Evolutionary conservation across 37 sponge, comb jelly and placozoan genomes (phyloP), one percentile per base, ranked within the genome.

Genomic region (Bolinopsis microptera): DNA sequence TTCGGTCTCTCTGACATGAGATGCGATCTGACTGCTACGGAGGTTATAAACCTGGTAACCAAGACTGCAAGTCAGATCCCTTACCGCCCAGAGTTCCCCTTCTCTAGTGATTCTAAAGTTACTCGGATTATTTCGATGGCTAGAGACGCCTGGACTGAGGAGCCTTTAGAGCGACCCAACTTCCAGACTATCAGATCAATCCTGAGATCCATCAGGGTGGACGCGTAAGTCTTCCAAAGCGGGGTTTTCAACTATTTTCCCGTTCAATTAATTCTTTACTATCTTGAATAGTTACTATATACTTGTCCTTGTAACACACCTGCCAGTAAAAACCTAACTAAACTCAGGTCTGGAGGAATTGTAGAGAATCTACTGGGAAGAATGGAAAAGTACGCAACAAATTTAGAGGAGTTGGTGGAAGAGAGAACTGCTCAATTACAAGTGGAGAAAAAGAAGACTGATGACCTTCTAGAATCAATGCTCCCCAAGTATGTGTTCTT

Each of bases 381-480:
- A 2, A 86, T 86, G 90, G 90, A 86, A 61, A 86, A 86, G 30
- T 86, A 86, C 68, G 90, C 90, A 24, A 86, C 90, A 27, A 86
- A 86, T 34, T 40, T 86, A 61, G 90, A 86, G 90, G 90, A 86
- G 68, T 27, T 86, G 1, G 90, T 86, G n/a, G 90, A 86, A 16
- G 90, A 86, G 68, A 86, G 90, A 41, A 86, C 90, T 36, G 90
- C 90, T 41, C 90, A 93, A 27, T 94, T 98, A 86, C 96, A 96
- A 92, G 94, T 94, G 9, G 96, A 97, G 93, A 98, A 98, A 94
- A 69, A 69, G 83, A 80, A 95, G 25, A 97, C 97, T 94, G 94
- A 95, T 33, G 94, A 96, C 34, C 92, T 98, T 0, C 95, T 98
- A 32, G 94, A 95, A 41, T 94, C 97, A 32, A 98, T 98, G 95